Percentiles rank a stretch among this genome's conserved stretches.
phyloP scores from a whole-genome alignment of 2,888 invertebrate genomes.

The Pocota personata region DNA sequence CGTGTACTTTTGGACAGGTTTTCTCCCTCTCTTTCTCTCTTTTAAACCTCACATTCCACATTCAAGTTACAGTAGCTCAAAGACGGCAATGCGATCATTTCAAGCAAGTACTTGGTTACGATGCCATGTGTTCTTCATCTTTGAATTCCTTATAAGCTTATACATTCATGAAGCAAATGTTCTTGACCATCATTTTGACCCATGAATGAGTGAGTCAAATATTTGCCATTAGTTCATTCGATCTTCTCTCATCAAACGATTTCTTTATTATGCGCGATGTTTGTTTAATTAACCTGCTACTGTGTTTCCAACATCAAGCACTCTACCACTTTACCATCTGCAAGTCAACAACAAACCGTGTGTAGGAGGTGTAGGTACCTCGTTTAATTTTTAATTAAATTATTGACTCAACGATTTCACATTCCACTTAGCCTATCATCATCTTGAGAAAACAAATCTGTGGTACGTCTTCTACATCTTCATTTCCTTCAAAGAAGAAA shows the following conservation, averaged over 20 bases:
- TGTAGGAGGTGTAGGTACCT: background rate
- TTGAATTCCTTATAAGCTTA: no score
- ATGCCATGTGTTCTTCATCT: no score
- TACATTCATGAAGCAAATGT: no score
- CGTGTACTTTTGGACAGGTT: no score
- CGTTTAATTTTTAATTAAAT: conserved; percentile 10
- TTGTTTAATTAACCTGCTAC: conserved; percentile 17
- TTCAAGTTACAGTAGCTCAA: no score
- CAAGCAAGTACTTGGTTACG: no score
- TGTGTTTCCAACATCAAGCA: conserved; percentile 3
- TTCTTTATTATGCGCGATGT: background rate
- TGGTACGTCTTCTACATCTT: conserved; percentile 10
- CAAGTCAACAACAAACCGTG: background rate
- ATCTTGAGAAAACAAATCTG: background rate
- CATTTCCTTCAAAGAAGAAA: background rate
- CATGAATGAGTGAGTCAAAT: background rate
- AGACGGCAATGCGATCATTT: no score
- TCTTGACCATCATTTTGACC: background rate
- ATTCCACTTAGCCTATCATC: conserved; percentile 20
- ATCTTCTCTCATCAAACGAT: background rate
- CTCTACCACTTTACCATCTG: background rate
- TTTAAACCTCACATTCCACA: no score
- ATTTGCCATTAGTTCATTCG: background rate
- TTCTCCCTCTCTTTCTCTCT: no score
- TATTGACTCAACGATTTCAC: conserved; percentile 11